These are phyloP conservation scores for Ceyx melanurus DNA, from an alignment of 2,113 vertebrate genomes.

Conservation along the genomic window DNA sequence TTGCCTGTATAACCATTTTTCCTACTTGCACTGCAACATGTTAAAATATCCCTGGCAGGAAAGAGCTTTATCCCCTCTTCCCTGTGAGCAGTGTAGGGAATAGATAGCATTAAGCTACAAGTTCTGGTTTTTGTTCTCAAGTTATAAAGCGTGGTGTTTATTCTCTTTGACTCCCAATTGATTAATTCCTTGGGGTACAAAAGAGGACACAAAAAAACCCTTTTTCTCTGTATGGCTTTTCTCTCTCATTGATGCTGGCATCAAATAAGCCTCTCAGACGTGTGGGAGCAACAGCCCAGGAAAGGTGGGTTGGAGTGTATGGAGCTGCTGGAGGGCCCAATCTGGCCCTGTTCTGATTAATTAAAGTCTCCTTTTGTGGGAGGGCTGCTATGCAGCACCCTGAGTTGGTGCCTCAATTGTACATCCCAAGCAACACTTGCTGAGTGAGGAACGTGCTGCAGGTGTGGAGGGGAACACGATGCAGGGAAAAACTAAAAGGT, in stretches of 20 bases:
- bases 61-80: neutral
- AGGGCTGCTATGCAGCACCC: neutral
- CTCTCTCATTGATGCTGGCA: neutral
- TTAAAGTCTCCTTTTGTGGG: neutral
- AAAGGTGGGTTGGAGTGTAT: neutral
- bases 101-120: neutral
- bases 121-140: neutral
- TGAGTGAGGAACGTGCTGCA: accelerated
- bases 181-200: neutral
- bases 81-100: neutral
- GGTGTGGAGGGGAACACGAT: accelerated
- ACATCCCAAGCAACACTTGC: accelerated
- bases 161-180: neutral
- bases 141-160: neutral
- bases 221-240: neutral
- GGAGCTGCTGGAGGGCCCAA: neutral
- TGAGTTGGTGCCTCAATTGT: neutral
- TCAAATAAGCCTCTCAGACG: neutral
- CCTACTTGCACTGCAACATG: accelerated
- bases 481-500: neutral
- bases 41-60: neutral
- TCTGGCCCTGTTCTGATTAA: neutral
- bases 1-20: neutral
- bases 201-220: neutral
- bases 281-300: neutral